Conservation (phyloP, 2,888 invertebrate genomes). For the Tolmerus cingulatus region DNA sequence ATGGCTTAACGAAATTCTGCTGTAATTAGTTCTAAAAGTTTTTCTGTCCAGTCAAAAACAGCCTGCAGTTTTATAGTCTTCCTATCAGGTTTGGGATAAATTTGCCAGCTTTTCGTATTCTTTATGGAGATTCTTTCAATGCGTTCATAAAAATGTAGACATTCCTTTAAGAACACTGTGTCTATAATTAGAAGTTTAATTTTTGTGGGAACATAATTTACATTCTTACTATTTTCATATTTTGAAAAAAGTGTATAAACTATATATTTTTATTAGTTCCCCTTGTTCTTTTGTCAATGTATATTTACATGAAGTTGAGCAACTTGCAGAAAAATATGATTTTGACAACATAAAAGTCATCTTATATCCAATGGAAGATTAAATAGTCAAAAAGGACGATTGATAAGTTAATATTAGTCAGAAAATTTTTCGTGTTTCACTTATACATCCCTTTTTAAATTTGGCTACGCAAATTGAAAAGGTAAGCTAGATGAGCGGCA, state of each 20-base stretch:
- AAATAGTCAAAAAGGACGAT: too few relatives aligned
- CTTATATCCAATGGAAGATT: too few relatives aligned
- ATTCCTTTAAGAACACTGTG: background rate
- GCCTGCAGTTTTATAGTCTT: background rate
- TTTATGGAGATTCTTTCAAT: background rate
- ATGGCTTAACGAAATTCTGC: constrained; percentile 26
- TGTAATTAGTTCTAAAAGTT: constrained; percentile 40
- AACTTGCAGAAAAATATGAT: too few relatives aligned
- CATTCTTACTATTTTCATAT: background rate
- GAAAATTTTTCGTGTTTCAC: too few relatives aligned
- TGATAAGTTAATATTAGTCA: too few relatives aligned
- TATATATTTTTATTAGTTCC: too few relatives aligned
- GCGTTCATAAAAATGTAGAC: background rate
- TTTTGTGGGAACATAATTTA: background rate
- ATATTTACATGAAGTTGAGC: background rate
- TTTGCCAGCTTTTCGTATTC: background rate
- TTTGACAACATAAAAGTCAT: too few relatives aligned
- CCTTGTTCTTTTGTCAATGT: background rate
- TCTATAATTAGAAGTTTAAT: background rate
- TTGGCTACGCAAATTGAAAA: too few relatives aligned
- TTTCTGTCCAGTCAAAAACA: constrained; percentile 3
- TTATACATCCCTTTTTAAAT: too few relatives aligned
- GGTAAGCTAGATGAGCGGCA: too few relatives aligned
- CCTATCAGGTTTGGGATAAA: background rate
- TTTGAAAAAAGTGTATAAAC: background rate